Percentiles rank a stretch among this genome's conserved stretches.
Conservation (phyloP, 2,797 vertebrate genomes). For the Acanthurus lineatus region DNA sequence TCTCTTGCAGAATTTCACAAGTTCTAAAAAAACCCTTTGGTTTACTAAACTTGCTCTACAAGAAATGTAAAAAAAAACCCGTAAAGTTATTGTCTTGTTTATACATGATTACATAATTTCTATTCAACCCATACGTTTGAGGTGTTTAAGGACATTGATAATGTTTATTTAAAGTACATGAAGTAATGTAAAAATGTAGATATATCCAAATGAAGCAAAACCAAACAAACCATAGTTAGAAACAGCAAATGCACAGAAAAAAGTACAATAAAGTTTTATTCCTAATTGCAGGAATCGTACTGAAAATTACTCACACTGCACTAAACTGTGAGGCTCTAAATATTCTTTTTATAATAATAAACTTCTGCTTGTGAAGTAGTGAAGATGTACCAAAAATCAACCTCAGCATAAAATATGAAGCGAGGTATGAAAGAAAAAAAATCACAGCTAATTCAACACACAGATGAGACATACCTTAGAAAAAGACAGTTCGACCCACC, state of each 20-base stretch:
- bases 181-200: background rate
- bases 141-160: background rate
- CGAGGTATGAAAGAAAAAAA: slow-evolving; percentile 24
- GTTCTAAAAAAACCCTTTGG: slow-evolving; percentile 44
- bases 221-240: background rate
- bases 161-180: background rate
- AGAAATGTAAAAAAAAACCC: background rate
- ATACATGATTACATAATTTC: background rate
- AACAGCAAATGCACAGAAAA: background rate
- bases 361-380: no score
- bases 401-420: slow-evolving; percentile 34
- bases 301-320: background rate
- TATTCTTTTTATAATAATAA: no score
- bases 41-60: slow-evolving; percentile 15
- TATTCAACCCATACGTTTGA: background rate
- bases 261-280: background rate
- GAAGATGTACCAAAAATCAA: slow-evolving; percentile 2
- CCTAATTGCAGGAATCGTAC: background rate
- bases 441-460: slow-evolving; percentile 8
- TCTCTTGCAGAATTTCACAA: slow-evolving; percentile 66
- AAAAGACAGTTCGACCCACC: slow-evolving; percentile 38
- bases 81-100: background rate
- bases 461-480: slow-evolving; percentile 67
- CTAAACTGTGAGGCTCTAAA: no score
- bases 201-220: background rate